Evolutionary conservation across 2,888 invertebrate genomes (phyloP), one percentile per base, ranked within the genome.

Genomic region (Eupithecia subumbrata): DNA sequence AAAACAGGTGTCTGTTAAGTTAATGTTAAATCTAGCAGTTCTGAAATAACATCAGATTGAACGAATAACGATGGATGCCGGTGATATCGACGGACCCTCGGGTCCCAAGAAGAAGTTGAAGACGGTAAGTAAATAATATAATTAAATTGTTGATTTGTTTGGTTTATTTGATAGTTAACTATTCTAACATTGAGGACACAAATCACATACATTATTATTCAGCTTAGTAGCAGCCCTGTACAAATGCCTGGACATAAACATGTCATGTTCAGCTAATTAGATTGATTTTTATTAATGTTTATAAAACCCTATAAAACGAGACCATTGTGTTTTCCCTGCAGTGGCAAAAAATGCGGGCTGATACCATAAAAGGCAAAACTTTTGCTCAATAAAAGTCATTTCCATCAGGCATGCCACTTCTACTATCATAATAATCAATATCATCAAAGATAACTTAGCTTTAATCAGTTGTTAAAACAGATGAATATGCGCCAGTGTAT

Each of bases 41-140:
- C 12, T n/a, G 0, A n/a, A n/a, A 40, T 0, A 67, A 67, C 5
- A 22, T 18, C 11, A 25, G 22, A 60, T 60, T 34, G 5, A 69
- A 22, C 22, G 11, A 56, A 40, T 37, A 69, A 8, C 52, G 22
- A 78, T 81, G 78, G 79, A 79, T 22, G 66, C 73, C 16, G 73
- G 71, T 5, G 78, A 78, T 70, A 77, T 93, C 92, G 95, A 95
- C 66, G 94, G 88, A 81, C 90, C 92, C 63, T 92, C 93, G 8
- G 90, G 89, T 81, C 91, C 93, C 3, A 93, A 91, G 83, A 95
- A 94, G 83, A 95, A 95, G 87, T 85, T 94, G 0, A 95, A 95
- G 90, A 93, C 93, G 43, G 95, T 95, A 84, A 91, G 93, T 92
- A 43, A 25, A 37, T 71, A 60, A 37, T 60, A 25, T 34, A 52